These are phyloP conservation scores for Dipus sagitta DNA, from an alignment of 2,797 vertebrate species.

Conservation along the genomic window DNA sequence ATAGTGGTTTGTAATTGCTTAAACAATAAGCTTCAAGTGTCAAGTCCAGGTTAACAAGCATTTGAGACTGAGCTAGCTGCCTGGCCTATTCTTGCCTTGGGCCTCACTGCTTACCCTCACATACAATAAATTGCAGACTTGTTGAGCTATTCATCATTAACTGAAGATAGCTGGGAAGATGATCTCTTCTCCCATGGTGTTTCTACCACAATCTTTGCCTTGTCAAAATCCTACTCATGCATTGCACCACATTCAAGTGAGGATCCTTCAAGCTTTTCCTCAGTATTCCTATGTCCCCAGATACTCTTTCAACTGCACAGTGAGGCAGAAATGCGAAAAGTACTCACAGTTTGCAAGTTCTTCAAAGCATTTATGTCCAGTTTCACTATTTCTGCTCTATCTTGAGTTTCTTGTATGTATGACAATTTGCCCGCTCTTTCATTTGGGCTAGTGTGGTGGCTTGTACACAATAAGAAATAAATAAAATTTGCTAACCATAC, in stretches of 20 bases:
- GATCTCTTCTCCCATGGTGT: not conserved
- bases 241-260: not conserved
- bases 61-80: not conserved
- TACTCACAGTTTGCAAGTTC: not conserved
- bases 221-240: not conserved
- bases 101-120: fast-evolving
- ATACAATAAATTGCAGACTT: fast-evolving
- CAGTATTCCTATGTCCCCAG: not conserved
- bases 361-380: not conserved
- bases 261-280: not conserved
- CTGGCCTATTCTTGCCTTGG: no score
- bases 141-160: fast-evolving
- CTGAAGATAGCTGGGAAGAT: not conserved
- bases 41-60: no score
- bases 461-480: not conserved
- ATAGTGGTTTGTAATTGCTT: not conserved
- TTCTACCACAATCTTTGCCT: not conserved
- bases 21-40: not conserved
- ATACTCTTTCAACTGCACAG: not conserved
- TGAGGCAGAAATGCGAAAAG: not conserved
- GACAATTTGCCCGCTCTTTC: not conserved
- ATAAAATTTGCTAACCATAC: not conserved
- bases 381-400: not conserved
- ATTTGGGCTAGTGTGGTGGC: not conserved
- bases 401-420: not conserved